phyloP scores from a whole-genome alignment of 2,888 invertebrate species.

The Pterostichus niger region DNA sequence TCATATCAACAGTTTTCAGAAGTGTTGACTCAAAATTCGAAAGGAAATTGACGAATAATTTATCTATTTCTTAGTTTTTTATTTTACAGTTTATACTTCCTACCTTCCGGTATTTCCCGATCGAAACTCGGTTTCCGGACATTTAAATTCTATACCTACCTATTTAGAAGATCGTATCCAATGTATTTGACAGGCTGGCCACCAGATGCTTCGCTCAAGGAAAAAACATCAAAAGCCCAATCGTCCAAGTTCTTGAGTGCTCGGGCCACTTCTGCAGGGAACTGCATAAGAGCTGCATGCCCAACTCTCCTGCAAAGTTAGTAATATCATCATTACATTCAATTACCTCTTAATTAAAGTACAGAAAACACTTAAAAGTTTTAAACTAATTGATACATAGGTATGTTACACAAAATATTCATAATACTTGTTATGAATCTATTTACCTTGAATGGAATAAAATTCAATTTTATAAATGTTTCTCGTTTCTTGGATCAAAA shows the following conservation, averaged over 20 bases:
- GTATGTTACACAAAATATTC: conserved; percentile 5
- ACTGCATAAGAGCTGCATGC: conserved; percentile 89
- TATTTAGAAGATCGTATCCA: conserved; percentile 95
- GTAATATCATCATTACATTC: no score
- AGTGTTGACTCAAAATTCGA: no score
- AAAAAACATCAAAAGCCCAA: conserved; percentile 97
- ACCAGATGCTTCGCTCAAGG: conserved; percentile 90
- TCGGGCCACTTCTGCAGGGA: conserved; percentile 91
- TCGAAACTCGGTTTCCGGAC: no score
- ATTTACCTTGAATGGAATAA: neutral
- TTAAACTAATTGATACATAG: conserved; percentile 5
- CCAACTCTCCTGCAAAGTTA: conserved; percentile 81
- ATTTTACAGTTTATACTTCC: no score
- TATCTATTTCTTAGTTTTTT: no score
- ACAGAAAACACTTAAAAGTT: neutral
- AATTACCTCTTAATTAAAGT: neutral
- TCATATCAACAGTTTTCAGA: no score
- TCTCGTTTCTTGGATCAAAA: conserved; percentile 1
- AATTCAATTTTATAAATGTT: neutral
- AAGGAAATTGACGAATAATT: no score
- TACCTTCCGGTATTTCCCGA: no score
- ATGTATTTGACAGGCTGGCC: conserved; percentile 95
- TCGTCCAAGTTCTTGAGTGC: conserved; percentile 94
- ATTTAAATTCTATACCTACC: conserved; percentile 72
- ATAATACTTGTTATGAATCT: neutral